Percentiles rank a stretch among this genome's conserved stretches.
These are phyloP conservation scores for Gila orcuttii DNA, from an alignment of 2,113 vertebrate genomes.

Conservation along the genomic window DNA sequence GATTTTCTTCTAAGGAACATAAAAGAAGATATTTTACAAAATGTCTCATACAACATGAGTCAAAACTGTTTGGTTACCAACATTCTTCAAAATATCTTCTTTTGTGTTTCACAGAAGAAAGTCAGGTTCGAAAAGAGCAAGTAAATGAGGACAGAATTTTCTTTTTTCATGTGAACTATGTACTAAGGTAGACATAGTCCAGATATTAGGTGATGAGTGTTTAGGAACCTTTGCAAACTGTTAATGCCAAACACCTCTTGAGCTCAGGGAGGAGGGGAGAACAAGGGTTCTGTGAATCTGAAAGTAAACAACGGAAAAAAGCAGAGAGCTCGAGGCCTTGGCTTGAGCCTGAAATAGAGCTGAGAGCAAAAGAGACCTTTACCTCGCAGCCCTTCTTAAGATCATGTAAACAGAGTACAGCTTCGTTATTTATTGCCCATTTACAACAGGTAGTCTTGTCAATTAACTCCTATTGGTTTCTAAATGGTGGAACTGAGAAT, in stretches of 20 bases:
- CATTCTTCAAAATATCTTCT: too few species aligned
- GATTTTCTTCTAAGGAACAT: neutral
- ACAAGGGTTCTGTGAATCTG: constrained; percentile 22
- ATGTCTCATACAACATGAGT: too few species aligned
- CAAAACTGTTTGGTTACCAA: too few species aligned
- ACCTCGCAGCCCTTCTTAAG: constrained; percentile 8
- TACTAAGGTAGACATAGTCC: neutral
- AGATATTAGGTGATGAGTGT: constrained; percentile 4
- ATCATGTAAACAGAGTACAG: constrained; percentile 31
- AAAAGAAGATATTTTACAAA: neutral
- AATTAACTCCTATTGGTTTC: neutral
- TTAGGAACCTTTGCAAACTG: constrained; percentile 4
- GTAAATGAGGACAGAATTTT: neutral
- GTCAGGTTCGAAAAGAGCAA: neutral
- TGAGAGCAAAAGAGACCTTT: neutral
- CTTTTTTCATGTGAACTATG: neutral
- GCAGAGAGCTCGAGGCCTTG: constrained; percentile 9
- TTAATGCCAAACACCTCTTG: constrained; percentile 15
- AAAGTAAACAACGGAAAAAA: constrained; percentile 53
- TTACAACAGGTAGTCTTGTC: neutral
- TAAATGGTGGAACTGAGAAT: neutral
- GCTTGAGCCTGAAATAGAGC: constrained; percentile 41
- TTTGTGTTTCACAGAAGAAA: neutral
- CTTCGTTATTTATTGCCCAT: neutral
- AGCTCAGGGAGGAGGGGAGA: neutral